Conservation (phyloP, 2,113 vertebrate species). For the Cyanoderma ruficeps region DNA sequence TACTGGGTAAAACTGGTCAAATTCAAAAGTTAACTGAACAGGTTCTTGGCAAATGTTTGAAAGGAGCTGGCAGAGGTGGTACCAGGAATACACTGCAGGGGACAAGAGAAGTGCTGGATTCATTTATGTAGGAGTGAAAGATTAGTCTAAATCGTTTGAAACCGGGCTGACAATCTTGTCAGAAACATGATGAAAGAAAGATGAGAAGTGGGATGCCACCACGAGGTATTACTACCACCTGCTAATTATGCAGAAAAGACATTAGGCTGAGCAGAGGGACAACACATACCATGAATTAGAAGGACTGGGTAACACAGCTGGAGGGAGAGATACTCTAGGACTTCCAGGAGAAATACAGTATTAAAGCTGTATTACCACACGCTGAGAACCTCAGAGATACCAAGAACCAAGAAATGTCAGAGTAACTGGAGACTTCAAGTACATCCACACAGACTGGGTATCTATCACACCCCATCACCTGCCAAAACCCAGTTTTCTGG, state of each 20-base stretch:
- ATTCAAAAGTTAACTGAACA: neutral
- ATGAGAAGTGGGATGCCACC: neutral
- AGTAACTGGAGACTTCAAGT: neutral
- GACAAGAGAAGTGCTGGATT: neutral
- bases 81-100: neutral
- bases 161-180: neutral
- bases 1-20: neutral
- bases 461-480: neutral
- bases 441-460: neutral
- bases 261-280: neutral
- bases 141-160: neutral
- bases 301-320: neutral
- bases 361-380: neutral
- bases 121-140: neutral
- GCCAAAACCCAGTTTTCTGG: neutral
- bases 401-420: constrained; percentile 14
- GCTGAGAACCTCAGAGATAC: neutral
- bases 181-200: neutral
- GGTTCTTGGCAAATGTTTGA: neutral
- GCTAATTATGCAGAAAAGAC: neutral
- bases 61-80: neutral
- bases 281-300: neutral
- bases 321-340: neutral
- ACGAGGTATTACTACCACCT: neutral
- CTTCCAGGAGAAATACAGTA: neutral